phyloP scores from a whole-genome alignment of 2,113 vertebrate species.

The Hystrix brachyura region DNA sequence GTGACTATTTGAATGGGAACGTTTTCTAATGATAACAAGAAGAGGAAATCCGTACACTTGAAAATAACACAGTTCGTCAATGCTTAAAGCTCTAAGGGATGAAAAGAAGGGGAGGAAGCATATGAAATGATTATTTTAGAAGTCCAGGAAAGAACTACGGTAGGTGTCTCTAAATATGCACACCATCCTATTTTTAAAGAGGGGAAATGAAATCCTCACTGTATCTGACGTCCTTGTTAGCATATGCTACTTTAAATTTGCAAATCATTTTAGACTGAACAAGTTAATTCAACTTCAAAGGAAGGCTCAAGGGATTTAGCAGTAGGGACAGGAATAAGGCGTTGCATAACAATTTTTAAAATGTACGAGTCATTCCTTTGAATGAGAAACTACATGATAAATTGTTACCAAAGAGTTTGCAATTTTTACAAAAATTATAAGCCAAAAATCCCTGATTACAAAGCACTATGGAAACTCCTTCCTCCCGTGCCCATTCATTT shows the following conservation, averaged over 20 bases:
- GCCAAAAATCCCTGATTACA: background rate
- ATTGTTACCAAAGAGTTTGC: constrained; percentile 12
- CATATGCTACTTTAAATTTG: constrained; percentile 52
- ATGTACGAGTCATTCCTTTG: constrained; percentile 1
- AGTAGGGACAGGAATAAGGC: background rate
- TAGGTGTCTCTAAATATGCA: background rate
- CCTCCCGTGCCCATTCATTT: background rate
- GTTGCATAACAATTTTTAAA: background rate
- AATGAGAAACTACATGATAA: background rate
- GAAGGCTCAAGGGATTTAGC: constrained; percentile 40
- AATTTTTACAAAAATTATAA: constrained; percentile 31
- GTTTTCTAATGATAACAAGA: background rate
- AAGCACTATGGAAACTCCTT: background rate
- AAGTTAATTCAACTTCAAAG: constrained; percentile 73
- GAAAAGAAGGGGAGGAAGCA: background rate
- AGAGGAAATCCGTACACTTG: background rate
- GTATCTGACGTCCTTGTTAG: constrained; percentile 16
- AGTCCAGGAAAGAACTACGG: background rate
- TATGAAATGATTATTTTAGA: constrained; percentile 1
- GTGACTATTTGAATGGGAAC: background rate
- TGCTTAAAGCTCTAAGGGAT: background rate
- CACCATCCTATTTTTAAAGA: background rate
- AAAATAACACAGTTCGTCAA: background rate
- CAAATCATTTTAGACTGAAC: constrained; percentile 64
- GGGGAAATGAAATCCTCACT: background rate